Conservation (phyloP, 1,140 invertebrate species). For the Drosophila albomicans region DNA sequence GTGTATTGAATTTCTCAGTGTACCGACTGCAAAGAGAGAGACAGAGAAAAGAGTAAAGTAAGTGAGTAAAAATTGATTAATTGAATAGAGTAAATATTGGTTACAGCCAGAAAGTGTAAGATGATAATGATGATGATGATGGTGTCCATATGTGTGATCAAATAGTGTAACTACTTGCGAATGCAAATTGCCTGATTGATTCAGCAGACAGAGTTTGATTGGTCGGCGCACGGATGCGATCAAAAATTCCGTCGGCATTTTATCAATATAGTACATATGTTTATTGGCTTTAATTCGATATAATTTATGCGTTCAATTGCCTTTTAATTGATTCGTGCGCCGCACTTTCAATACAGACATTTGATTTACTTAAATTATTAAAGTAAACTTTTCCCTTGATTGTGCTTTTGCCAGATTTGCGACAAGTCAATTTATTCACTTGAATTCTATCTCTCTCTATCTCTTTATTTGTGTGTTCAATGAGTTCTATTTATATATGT, state of each 20-base stretch:
- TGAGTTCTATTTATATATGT: conserved; percentile 65
- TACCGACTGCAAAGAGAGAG: conserved; percentile 49
- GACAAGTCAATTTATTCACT: conserved; percentile 37
- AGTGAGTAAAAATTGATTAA: conserved; percentile 16
- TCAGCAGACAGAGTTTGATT: conserved; percentile 44
- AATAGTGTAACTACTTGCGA: conserved; percentile 34
- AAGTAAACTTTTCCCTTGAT: conserved; percentile 37
- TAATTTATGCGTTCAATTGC: conserved; percentile 47
- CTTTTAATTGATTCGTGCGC: conserved; percentile 71
- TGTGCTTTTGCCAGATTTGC: background rate
- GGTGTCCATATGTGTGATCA: no score
- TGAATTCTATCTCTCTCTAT: conserved; percentile 40
- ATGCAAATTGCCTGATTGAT: conserved; percentile 59
- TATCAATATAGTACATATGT: conserved; percentile 11
- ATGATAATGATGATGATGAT: background rate
- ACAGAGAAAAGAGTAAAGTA: no score
- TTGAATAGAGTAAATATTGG: conserved; percentile 43
- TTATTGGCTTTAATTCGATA: conserved; percentile 40
- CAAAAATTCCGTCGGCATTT: background rate
- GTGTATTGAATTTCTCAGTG: conserved; percentile 35
- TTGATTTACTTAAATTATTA: conserved; percentile 56
- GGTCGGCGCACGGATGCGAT: conserved; percentile 1
- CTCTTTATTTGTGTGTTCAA: conserved; percentile 52
- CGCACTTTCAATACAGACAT: conserved; percentile 58
- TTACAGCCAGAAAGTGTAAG: conserved; percentile 7